These are phyloP conservation scores for Brachyrhaphis roseni DNA, from an alignment of 2,797 vertebrate species.

Conservation along the genomic window DNA sequence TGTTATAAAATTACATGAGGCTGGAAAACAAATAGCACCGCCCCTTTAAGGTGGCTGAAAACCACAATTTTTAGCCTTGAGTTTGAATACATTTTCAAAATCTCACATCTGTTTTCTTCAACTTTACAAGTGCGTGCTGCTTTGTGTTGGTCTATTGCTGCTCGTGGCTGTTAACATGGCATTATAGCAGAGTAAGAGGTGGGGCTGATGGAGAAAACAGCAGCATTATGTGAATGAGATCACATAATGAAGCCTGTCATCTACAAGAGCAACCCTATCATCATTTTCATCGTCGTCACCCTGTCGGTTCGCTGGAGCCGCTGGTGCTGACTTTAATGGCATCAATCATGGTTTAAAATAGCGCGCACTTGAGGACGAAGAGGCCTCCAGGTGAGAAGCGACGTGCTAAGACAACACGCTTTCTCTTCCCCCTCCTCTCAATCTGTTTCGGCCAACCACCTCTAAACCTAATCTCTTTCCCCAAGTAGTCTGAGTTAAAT, in stretches of 20 bases:
- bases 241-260: slow-evolving; percentile 36
- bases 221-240: slow-evolving; percentile 22
- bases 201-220: slow-evolving; percentile 23
- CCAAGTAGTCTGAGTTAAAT: slow-evolving; percentile 9
- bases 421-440: neutral
- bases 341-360: slow-evolving; percentile 36
- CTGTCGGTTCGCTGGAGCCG: slow-evolving; percentile 22
- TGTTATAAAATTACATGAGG: too few species aligned
- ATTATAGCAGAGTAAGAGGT: slow-evolving; percentile 22
- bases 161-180: neutral
- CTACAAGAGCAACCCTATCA: slow-evolving; percentile 23
- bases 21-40: too few species aligned
- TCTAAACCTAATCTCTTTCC: neutral
- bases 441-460: neutral
- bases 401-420: slow-evolving; percentile 14
- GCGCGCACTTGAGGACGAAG: slow-evolving; percentile 11
- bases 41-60: neutral
- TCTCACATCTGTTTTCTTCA: neutral
- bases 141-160: neutral
- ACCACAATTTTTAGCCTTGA: neutral
- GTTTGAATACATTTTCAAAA: neutral
- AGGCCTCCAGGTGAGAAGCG: slow-evolving; percentile 22
- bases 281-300: slow-evolving; percentile 36
- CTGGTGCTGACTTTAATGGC: slow-evolving; percentile 17
- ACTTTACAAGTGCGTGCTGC: neutral